Evolutionary conservation across 2,113 vertebrate species (phyloP).

Genomic region (Gila orcuttii): DNA sequence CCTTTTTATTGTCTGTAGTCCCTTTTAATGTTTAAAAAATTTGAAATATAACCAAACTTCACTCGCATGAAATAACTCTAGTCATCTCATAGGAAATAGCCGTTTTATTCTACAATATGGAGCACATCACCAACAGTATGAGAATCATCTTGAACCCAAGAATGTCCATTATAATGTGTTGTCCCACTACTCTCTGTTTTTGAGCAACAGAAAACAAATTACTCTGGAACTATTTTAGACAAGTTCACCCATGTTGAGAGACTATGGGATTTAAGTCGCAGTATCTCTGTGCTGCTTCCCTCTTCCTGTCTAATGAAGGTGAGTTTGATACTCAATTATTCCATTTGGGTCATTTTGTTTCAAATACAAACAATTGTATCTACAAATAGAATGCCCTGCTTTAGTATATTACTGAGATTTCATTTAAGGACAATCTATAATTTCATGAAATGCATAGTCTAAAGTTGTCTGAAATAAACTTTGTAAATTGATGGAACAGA

Average conservation of each 20-base stretch:
- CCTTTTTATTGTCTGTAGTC: not conserved
- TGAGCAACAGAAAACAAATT: not conserved
- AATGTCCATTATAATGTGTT: not conserved
- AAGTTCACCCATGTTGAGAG: not conserved
- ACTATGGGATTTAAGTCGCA: slow-evolving; percentile 6
- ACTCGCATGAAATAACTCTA: not conserved
- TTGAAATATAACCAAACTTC: not conserved
- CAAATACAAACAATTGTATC: too few species aligned
- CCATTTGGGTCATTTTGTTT: too few species aligned
- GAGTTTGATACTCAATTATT: not conserved
- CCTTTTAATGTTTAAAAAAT: not conserved
- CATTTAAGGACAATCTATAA: not conserved
- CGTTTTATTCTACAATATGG: not conserved
- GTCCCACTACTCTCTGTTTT: not conserved
- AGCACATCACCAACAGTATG: not conserved
- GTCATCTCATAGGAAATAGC: not conserved
- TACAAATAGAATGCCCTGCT: too few species aligned
- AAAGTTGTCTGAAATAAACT: not conserved
- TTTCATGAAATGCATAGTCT: not conserved
- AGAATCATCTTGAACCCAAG: not conserved
- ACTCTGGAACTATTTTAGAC: not conserved
- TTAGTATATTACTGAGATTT: too few species aligned
- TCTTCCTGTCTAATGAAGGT: not conserved
- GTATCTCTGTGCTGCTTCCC: not conserved
- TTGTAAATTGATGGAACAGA: not conserved